These are phyloP conservation scores for Oryzias curvinotus DNA, from an alignment of 2,113 vertebrate species.

Conservation along the genomic window DNA sequence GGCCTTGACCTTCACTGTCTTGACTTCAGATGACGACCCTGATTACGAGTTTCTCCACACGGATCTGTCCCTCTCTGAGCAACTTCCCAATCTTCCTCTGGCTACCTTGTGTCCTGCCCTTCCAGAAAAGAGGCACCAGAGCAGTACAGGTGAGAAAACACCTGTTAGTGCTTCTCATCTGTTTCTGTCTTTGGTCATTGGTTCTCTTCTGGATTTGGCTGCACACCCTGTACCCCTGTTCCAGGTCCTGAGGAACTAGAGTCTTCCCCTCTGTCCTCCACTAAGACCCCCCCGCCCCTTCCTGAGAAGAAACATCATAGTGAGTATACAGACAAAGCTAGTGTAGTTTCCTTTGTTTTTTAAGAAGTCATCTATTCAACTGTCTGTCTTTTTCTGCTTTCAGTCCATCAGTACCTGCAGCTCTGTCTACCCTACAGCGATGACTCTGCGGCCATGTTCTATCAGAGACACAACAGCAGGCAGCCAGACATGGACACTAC, in stretches of 20 bases:
- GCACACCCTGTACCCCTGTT: conserved; percentile 62
- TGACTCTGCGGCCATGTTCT: conserved; percentile 81
- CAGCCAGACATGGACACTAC: conserved; percentile 84
- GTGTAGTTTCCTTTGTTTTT: not conserved
- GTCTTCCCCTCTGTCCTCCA: conserved; percentile 73
- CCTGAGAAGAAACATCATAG: conserved; percentile 95
- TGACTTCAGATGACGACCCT: conserved; percentile 75
- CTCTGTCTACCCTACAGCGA: conserved; percentile 87
- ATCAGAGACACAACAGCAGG: conserved; percentile 86
- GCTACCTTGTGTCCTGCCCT: conserved; percentile 81
- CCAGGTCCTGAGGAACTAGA: conserved; percentile 77
- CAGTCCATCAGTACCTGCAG: conserved; percentile 94
- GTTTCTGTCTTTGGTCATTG: not conserved
- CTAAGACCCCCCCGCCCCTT: conserved; percentile 78
- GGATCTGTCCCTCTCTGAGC: conserved; percentile 85
- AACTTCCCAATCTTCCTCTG: conserved; percentile 80
- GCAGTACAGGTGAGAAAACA: conserved; percentile 45
- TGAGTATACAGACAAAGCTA: conserved; percentile 71
- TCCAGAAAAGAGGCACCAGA: conserved; percentile 87
- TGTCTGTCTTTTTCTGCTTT: conserved; percentile 2
- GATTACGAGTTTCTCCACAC: conserved; percentile 92
- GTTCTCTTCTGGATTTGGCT: conserved; percentile 60
- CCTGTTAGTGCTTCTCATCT: not conserved
- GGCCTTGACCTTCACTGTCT: not conserved
- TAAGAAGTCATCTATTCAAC: not conserved